Percentiles rank a stretch among this genome's conserved stretches.
Evolutionary conservation across 2,888 invertebrate species (phyloP).

Genomic region (Uloborus plumipes): DNA sequence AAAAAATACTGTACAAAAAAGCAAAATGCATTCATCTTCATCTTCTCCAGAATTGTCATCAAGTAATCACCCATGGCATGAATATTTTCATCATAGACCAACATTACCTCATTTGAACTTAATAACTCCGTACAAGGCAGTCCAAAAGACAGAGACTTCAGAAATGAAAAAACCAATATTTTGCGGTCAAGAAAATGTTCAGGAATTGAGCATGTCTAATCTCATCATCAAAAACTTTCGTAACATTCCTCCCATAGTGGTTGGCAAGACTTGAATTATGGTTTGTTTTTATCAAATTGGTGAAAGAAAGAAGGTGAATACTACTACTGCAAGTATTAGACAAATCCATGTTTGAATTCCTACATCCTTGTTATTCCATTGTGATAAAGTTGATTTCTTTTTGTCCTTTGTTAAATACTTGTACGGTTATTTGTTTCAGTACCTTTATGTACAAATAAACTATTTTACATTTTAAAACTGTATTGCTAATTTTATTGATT

Average conservation of each 20-base stretch:
- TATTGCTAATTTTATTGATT: no score
- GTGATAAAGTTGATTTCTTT: no score
- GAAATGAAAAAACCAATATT: conserved; percentile 6
- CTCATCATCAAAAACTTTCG: background rate
- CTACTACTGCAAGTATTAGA: background rate
- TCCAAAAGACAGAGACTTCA: background rate
- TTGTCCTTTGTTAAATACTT: no score
- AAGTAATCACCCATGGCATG: background rate
- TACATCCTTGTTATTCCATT: no score
- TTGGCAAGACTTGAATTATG: background rate
- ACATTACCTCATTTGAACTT: conserved; percentile 15
- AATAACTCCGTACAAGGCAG: background rate
- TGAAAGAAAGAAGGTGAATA: background rate
- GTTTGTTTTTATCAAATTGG: background rate
- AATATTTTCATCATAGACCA: no score
- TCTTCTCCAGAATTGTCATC: conserved; percentile 30
- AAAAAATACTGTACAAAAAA: background rate
- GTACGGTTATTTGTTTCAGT: no score
- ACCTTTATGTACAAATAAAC: no score
- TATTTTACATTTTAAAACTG: no score
- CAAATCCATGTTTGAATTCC: no score
- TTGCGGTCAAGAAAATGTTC: conserved; percentile 16
- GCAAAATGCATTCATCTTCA: conserved; percentile 16
- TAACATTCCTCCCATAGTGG: background rate
- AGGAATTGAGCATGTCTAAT: background rate